Conservation (phyloP, 1,140 invertebrate genomes). For the Pogonus chalceus region DNA sequence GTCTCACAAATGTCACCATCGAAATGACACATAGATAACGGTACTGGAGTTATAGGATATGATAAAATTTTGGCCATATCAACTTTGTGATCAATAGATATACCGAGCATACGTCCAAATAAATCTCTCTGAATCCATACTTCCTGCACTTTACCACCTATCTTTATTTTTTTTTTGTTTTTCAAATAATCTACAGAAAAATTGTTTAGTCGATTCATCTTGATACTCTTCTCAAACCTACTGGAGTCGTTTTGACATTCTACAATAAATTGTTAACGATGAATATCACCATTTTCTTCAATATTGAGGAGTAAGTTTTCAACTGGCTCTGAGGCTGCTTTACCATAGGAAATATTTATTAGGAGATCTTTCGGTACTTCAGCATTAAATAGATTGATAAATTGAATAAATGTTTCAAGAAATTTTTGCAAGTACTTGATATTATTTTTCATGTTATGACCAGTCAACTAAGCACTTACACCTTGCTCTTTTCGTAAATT, state of each 20-base stretch:
- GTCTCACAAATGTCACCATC: conserved; percentile 29
- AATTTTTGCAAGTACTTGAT: conserved; percentile 7
- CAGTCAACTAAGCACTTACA: conserved; percentile 11
- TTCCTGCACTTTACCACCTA: conserved; percentile 20
- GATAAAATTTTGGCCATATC: conserved; percentile 20
- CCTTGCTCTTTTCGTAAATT: conserved; percentile 6
- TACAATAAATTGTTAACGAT: conserved; percentile 8
- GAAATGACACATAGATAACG: conserved; percentile 28
- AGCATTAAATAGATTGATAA: conserved; percentile 12
- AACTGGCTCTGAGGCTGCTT: conserved; percentile 8
- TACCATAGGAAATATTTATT: conserved; percentile 10
- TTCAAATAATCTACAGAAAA: too few species aligned
- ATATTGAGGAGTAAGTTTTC: conserved; percentile 9
- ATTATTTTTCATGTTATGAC: conserved; percentile 13
- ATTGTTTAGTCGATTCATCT: not conserved
- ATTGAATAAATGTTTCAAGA: conserved; percentile 8
- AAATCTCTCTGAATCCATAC: conserved; percentile 26
- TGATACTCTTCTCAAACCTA: conserved; percentile 14
- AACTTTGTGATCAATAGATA: conserved; percentile 20
- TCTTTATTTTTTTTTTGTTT: conserved; percentile 19
- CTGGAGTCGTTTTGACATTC: conserved; percentile 8
- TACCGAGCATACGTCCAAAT: conserved; percentile 20
- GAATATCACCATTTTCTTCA: conserved; percentile 2
- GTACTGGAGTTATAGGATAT: conserved; percentile 22
- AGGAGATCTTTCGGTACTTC: conserved; percentile 6